Percentiles rank a stretch among this genome's conserved stretches.
phyloP scores from a whole-genome alignment of 2,888 invertebrate genomes.

The Lutraria lutraria region DNA sequence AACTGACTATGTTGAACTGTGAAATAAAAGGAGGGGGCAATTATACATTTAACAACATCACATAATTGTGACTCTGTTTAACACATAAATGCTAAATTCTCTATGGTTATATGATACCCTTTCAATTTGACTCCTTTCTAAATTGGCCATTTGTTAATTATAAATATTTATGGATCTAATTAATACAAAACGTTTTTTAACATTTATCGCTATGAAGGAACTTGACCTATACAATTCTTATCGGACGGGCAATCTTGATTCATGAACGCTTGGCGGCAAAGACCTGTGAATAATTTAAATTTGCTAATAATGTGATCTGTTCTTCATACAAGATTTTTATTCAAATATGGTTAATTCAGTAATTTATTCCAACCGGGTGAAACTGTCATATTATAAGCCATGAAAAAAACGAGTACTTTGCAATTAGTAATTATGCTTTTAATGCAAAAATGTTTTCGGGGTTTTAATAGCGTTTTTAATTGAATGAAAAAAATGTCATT shows the following conservation, averaged over 20 bases:
- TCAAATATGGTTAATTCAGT: slow-evolving; percentile 23
- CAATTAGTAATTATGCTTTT: slow-evolving; percentile 4
- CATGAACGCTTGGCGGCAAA: slow-evolving; percentile 38
- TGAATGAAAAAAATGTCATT: slow-evolving; percentile 14
- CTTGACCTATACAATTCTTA: slow-evolving; percentile 50
- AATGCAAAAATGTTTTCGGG: background rate
- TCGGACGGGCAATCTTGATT: slow-evolving; percentile 44
- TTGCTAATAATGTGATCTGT: slow-evolving; percentile 27
- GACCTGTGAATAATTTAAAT: slow-evolving; percentile 37
- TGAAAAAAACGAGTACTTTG: background rate
- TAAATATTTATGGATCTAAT: slow-evolving; percentile 62
- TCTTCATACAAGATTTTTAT: slow-evolving; percentile 23
- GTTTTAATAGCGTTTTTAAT: background rate
- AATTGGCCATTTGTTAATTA: slow-evolving; percentile 58
- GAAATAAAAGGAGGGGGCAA: slow-evolving; percentile 31
- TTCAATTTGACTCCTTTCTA: slow-evolving; percentile 48
- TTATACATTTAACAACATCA: slow-evolving; percentile 29
- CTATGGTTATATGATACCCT: slow-evolving; percentile 53
- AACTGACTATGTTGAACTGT: slow-evolving; percentile 11
- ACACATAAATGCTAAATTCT: slow-evolving; percentile 43
- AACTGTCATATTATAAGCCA: background rate
- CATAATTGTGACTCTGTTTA: slow-evolving; percentile 27
- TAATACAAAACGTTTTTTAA: slow-evolving; percentile 50
- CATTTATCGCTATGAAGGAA: slow-evolving; percentile 48
- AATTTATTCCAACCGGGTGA: slow-evolving; percentile 43